phyloP scores from a whole-genome alignment of 1,140 invertebrate species.

The Magallana gigas region DNA sequence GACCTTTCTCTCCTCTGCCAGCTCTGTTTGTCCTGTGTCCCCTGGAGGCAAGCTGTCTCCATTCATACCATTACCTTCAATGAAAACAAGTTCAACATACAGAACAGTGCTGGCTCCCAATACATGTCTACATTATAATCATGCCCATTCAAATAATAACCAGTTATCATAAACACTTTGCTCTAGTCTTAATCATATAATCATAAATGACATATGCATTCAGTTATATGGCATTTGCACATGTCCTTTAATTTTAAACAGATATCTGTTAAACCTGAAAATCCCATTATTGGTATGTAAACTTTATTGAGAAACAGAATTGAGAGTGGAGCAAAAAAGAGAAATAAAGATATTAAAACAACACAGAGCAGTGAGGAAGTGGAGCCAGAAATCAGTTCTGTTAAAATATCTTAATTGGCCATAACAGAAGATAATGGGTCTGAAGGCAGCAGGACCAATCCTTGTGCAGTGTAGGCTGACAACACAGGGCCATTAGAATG shows the following conservation, averaged over 20 bases:
- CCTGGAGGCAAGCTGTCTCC: constrained; percentile 62
- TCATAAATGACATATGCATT: too few species aligned
- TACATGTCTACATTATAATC: too few species aligned
- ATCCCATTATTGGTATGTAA: too few species aligned
- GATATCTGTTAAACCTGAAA: too few species aligned
- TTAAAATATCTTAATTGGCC: constrained; percentile 26
- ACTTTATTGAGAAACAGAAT: too few species aligned
- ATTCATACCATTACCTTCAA: constrained; percentile 59
- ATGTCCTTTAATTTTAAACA: too few species aligned
- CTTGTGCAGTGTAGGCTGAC: neutral
- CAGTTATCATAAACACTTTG: too few species aligned
- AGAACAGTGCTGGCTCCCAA: too few species aligned
- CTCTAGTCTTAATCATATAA: too few species aligned
- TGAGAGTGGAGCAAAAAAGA: neutral
- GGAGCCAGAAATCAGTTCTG: neutral
- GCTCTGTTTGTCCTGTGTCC: constrained; percentile 67
- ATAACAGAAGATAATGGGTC: neutral
- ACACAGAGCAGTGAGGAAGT: neutral
- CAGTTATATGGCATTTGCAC: too few species aligned
- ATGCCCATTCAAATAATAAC: too few species aligned
- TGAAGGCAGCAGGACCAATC: constrained; percentile 2
- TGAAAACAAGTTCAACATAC: too few species aligned
- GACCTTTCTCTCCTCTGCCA: constrained; percentile 73
- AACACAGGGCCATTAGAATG: neutral
- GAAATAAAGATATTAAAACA: neutral